Percentiles rank a stretch among this genome's conserved stretches.
Evolutionary conservation across 2,797 vertebrate genomes (phyloP).

Genomic region (Gobionotothen gibberifrons): DNA sequence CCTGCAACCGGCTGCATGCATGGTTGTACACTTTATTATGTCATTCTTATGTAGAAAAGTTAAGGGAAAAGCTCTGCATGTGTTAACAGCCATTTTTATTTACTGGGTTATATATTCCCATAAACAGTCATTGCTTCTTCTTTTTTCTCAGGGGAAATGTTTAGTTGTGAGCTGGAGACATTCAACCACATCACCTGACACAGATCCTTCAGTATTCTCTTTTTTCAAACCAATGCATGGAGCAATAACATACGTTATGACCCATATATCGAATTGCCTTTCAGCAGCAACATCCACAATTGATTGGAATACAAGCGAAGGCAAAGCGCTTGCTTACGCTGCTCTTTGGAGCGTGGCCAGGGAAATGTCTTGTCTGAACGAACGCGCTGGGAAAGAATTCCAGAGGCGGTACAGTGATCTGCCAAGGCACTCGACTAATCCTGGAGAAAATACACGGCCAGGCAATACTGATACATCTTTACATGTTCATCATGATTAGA

Average conservation of each 20-base stretch:
- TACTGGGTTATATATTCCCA: constrained; percentile 15
- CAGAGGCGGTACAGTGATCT: constrained; percentile 28
- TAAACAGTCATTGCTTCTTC: constrained; percentile 2
- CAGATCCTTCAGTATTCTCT: constrained; percentile 25
- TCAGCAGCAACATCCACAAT: constrained; percentile 58
- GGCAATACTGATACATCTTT: background rate
- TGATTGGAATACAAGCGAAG: constrained; percentile 60
- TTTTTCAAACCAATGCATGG: constrained; percentile 22
- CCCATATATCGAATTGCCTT: constrained; percentile 48
- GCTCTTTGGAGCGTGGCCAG: constrained; percentile 61
- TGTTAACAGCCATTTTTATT: constrained; percentile 33
- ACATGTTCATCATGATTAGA: constrained; percentile 10
- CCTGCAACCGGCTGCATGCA: too few species aligned
- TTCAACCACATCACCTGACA: constrained; percentile 15
- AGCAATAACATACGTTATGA: constrained; percentile 56
- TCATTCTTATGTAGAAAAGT: constrained; percentile 35
- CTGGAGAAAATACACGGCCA: constrained; percentile 6
- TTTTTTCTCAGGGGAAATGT: constrained; percentile 11
- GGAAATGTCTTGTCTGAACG: constrained; percentile 45
- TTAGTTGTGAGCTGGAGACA: constrained; percentile 14
- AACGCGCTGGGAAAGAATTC: constrained; percentile 24
- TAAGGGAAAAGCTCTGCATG: constrained; percentile 31
- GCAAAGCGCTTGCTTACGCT: constrained; percentile 41
- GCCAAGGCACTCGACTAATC: constrained; percentile 11
- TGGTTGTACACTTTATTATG: background rate